A percentile compares a stretch with the other conserved stretches of the same genome.
Conservation (phyloP, 2,113 vertebrate genomes). For the Columbina picui region DNA sequence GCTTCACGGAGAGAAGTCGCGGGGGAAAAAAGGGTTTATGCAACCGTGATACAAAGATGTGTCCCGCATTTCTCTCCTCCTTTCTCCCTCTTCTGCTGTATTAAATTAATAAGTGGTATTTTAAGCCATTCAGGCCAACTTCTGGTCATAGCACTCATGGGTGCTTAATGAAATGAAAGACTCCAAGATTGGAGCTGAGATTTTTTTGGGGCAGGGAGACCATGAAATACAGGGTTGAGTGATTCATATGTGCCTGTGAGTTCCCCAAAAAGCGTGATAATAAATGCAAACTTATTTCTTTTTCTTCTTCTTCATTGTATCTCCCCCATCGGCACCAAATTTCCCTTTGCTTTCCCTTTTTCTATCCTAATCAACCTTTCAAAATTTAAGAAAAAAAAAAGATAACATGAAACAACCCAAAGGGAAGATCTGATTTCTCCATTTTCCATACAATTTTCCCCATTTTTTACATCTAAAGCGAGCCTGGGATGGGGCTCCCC, state of each 20-base stretch:
- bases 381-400: not conserved
- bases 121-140: not conserved
- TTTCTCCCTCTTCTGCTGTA: not conserved
- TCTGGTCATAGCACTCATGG: not conserved
- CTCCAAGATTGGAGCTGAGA: accelerated
- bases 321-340: not conserved
- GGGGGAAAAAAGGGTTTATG: not conserved
- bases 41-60: not conserved
- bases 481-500: not conserved
- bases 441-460: not conserved
- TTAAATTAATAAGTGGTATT: not conserved
- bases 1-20: not conserved
- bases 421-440: not conserved
- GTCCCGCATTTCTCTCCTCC: not conserved
- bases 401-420: not conserved
- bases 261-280: accelerated
- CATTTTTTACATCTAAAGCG: not conserved
- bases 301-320: not conserved
- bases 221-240: not conserved
- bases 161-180: not conserved
- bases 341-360: not conserved
- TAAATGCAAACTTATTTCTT: not conserved
- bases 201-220: not conserved
- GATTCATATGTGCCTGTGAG: accelerated
- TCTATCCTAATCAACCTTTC: too few relatives aligned